phyloP scores from a whole-genome alignment of 2,888 invertebrate species.

The Sabatieria punctata region DNA sequence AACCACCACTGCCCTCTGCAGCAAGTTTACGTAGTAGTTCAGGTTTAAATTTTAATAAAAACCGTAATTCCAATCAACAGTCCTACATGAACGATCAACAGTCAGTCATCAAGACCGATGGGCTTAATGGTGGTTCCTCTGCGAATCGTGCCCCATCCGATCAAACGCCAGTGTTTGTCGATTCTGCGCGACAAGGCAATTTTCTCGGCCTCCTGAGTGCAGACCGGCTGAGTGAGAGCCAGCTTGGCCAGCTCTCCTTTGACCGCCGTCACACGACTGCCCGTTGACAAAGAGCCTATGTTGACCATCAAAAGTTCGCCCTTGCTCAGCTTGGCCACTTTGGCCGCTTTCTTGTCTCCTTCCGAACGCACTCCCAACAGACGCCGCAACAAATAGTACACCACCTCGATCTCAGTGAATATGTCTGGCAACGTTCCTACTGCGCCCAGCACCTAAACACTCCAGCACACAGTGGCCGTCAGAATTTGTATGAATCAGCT shows the following conservation, averaged over 20 bases:
- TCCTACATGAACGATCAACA: too few species aligned
- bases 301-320: conserved; percentile 88
- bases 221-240: conserved; percentile 86
- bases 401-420: conserved; percentile 91
- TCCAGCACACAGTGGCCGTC: too few species aligned
- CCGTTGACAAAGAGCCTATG: conserved; percentile 89
- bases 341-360: conserved; percentile 95
- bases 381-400: conserved; percentile 84
- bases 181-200: conserved; percentile 96
- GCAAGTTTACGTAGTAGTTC: too few species aligned
- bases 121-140: conserved; percentile 91
- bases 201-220: conserved; percentile 95
- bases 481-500: too few species aligned
- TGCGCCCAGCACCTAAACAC: conserved; percentile 51
- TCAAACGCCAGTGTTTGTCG: conserved; percentile 98
- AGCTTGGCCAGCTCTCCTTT: conserved; percentile 53
- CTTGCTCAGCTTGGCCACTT: conserved; percentile 75
- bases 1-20: too few species aligned
- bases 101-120: too few species aligned
- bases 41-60: too few species aligned
- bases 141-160: conserved; percentile 98
- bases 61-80: too few species aligned
- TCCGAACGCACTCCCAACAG: conserved; percentile 92
- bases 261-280: conserved; percentile 35
- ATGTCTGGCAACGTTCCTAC: conserved; percentile 91